Evolutionary conservation across 2,888 invertebrate genomes (phyloP), one percentile per base, ranked within the genome.

Genomic region (Drosophila basisetae): DNA sequence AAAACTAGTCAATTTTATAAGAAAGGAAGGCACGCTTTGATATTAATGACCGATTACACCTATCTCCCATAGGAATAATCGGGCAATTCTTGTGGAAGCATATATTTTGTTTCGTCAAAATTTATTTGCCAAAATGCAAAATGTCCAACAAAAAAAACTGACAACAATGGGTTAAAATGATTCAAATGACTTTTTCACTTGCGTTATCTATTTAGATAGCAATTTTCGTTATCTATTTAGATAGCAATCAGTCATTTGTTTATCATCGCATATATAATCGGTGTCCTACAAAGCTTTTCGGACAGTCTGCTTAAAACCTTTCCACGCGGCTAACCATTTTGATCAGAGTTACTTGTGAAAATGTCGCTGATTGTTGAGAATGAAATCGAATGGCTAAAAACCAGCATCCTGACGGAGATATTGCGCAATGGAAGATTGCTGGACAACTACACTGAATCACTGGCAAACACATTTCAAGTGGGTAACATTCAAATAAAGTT

Each of bases 341-440:
- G 22, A 16, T 16, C 11, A 4, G n/a, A 49, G 5, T 16, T 9
- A 16, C 3, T 30, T 10, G 28, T 7, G n/a, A 66, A 64, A 62
- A 78, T 82, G 83, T 65, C 79, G 13, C 13, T 76, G 13, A 54
- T 16, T 11, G 58, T 58, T 30, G 77, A 83, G 43, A 59, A 55
- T 4, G 91, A 91, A 83, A 73, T 78, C n/a, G 50, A 82, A 41
- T 91, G 90, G 90, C 59, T 91, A 11, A 75, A 73, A 7, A 54
- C 55, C 2, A 53, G 49, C 30, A 73, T 91, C 13, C 30, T 91
- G 62, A 88, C 91, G 10, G 56, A 78, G 61, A 62, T 91, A 33
- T 39, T 91, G 5, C 80, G 75, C 62, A 80, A 70, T 62, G 79
- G 82, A 3, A 76, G 74, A 71, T 59, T 91, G 2, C 33, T 82